phyloP scores from a whole-genome alignment of 1,140 invertebrate genomes.

The Drosophila novamexicana region DNA sequence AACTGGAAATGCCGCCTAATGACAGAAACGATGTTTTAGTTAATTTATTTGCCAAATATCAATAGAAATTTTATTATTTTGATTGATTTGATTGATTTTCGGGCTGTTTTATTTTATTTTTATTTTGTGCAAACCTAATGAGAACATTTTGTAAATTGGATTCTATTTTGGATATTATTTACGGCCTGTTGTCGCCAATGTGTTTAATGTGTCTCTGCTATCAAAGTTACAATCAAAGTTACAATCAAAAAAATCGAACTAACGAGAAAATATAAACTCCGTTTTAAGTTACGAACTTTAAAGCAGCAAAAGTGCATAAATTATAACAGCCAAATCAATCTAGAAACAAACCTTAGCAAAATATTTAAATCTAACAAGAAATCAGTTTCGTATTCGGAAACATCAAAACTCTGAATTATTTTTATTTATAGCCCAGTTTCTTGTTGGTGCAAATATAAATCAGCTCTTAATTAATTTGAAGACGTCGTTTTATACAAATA shows the following conservation, averaged over 20 bases:
- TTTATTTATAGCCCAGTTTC: too few species aligned
- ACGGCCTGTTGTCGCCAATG: constrained; percentile 29
- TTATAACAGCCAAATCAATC: too few species aligned
- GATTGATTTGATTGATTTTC: constrained; percentile 77
- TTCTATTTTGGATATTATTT: constrained; percentile 34
- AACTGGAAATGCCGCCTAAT: constrained; percentile 37
- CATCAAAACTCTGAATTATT: too few species aligned
- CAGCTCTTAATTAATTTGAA: too few species aligned
- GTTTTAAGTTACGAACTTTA: background rate
- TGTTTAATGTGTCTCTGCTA: constrained; percentile 5
- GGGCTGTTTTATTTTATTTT: constrained; percentile 14
- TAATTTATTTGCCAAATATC: constrained; percentile 77
- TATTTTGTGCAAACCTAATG: constrained; percentile 56
- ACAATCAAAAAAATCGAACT: background rate
- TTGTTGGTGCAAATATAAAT: too few species aligned
- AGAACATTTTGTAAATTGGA: constrained; percentile 49
- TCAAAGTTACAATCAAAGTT: constrained; percentile 4
- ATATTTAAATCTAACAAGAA: too few species aligned
- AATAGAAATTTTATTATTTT: constrained; percentile 68
- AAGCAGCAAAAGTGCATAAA: too few species aligned
- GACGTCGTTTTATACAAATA: too few species aligned
- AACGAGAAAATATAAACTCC: background rate
- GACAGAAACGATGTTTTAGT: constrained; percentile 59
- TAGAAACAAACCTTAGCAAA: too few species aligned
- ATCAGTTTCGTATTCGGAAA: too few species aligned